Conservation (phyloP, 2,888 invertebrate genomes). For the Platerodrilus igneus region DNA sequence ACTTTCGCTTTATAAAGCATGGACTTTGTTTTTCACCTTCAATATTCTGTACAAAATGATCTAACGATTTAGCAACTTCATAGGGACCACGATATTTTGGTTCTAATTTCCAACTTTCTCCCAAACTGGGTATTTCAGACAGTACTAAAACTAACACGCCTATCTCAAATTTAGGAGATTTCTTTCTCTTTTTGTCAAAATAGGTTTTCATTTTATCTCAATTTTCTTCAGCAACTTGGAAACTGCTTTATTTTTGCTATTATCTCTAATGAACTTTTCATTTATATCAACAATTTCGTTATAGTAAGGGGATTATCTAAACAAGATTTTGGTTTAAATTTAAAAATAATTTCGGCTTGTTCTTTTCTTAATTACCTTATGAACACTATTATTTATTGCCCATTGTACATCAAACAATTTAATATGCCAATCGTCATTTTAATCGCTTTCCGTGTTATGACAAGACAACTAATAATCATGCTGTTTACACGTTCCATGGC, state of each 20-base stretch:
- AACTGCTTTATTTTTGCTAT: no score
- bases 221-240: no score
- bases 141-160: conserved; percentile 3
- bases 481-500: no score
- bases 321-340: neutral
- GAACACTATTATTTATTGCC: conserved; percentile 10
- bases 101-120: conserved; percentile 3
- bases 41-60: no score
- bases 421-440: conserved; percentile 5
- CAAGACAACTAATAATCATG: no score
- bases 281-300: conserved; percentile 2
- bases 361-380: conserved; percentile 3
- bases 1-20: no score
- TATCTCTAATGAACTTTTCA: neutral
- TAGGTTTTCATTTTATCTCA: neutral
- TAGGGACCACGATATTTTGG: conserved; percentile 8
- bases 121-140: neutral
- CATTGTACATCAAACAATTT: conserved; percentile 9
- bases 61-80: neutral
- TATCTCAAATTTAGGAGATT: neutral
- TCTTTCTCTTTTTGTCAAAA: neutral
- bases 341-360: conserved; percentile 10
- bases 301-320: conserved; percentile 2
- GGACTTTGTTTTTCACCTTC: no score
- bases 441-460: no score